A percentile compares a stretch with the other conserved stretches of the same genome.
These are phyloP conservation scores for Carollia perspicillata DNA, from an alignment of 2,113 vertebrate species.

Conservation along the genomic window DNA sequence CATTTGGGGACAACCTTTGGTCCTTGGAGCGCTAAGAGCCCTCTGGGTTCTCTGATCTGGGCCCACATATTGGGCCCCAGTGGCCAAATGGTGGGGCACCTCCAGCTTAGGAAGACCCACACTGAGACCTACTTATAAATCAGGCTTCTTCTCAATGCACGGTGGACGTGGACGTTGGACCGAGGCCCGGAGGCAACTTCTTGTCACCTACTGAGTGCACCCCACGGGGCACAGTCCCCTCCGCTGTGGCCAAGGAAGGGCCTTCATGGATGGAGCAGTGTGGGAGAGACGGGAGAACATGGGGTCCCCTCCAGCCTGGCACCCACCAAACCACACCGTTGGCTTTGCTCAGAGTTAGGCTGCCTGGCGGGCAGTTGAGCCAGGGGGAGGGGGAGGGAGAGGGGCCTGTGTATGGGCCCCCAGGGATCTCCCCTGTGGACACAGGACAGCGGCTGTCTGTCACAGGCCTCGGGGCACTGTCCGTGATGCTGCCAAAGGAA, in stretches of 20 bases:
- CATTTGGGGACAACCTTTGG: background rate
- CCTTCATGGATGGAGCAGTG: background rate
- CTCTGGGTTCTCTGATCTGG: background rate
- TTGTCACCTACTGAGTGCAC: background rate
- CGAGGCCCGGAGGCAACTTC: background rate
- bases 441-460: slow-evolving; percentile 2
- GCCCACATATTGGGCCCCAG: background rate
- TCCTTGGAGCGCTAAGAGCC: background rate
- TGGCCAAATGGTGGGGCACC: background rate
- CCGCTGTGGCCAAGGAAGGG: background rate
- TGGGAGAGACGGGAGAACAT: background rate
- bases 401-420: background rate
- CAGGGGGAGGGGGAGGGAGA: background rate
- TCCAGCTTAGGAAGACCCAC: background rate
- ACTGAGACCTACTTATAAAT: background rate
- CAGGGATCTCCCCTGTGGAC: background rate
- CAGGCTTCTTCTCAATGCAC: background rate
- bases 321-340: background rate
- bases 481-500: background rate
- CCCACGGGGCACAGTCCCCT: background rate
- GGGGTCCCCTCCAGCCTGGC: background rate
- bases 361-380: background rate
- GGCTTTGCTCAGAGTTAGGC: background rate
- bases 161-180: background rate
- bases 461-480: background rate